Base-by-base conservation (phyloP, 2,888 invertebrate genomes). In the Lasioglossum morio region DNA sequence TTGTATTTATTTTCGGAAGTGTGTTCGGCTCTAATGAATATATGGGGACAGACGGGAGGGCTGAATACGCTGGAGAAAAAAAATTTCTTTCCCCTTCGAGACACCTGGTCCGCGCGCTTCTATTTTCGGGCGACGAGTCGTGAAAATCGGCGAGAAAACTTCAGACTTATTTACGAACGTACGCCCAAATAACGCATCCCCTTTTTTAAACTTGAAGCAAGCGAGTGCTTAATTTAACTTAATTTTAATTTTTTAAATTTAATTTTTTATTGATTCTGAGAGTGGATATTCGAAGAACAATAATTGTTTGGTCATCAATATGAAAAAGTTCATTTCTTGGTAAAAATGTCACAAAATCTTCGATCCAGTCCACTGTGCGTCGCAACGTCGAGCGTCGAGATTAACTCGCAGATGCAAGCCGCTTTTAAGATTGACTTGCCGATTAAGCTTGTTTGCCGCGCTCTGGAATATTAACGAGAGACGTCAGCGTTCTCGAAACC, bases 21-120 rank as follows among this genome's bases (percentile, higher is more conserved):
- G 72, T 57, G 37, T 81, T 77, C 77, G 46, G 16, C 66, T 60
- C 75, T 79, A 88, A 88, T 84, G 73, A 83, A 88, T 88, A 79
- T 69, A 78, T 78, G 48, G 60, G 46, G 66, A 46, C 16, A 46
- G 46, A 14, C 66, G 30, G 40, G 34, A 34, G 19, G 19, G 66
- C 48, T 57, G 73, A 70, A 60, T 57, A 46, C 46, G 57, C 66
- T 10, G 23, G 8, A 10, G 82, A 82, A 81, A 86, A 79, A 46
- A 16, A 46, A 46, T 46, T 27, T 30, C 19, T n/a, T n/a, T 34
- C 27, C 48, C 40, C 40, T 16, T 34, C 53, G 19, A 27, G 60
- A 3, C 80, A 48, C 34, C 46, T 60, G 30, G 48, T 23, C 30
- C 57, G 63, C 16, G 19, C 14, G 63, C 27, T 75, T 69, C 37